Evolutionary conservation across 2,113 vertebrate genomes (phyloP), one percentile per base, ranked within the genome.

Genomic region (Datnioides undecimradiatus): DNA sequence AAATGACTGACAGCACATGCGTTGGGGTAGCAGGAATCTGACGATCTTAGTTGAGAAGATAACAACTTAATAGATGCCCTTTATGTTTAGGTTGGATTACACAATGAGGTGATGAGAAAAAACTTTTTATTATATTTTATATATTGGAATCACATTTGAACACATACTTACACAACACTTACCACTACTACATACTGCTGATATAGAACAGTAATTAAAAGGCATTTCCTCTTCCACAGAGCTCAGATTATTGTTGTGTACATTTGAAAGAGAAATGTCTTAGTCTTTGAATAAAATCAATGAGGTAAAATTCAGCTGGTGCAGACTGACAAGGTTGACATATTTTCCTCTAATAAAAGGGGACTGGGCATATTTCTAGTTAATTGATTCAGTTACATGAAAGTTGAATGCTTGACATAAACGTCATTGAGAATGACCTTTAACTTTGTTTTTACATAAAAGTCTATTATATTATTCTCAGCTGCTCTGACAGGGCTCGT

Each of bases 371-470:
- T 45, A 84, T 67, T 80, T 79, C 36, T 54, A 45, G 66, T 67
- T 64, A 78, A 88, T 19, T 52, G 41, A 85, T 68, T 84, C 21
- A 25, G n/a, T 71, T 27, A 38, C 29, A 80, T 79, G 43, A 87
- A 87, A 83, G 67, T 33, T 73, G 49, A 83, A 65, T 33, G 23
- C 51, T 14, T 73, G 67, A 83, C 74, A 76, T 34, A 70, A 68
- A 55, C 12, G 33, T 81, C 59, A 59, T 25, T 77, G 58, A 49
- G 55, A 71, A 27, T 59, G 48, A 74, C 70, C 73, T 86, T 85
- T 84, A 73, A 80, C 65, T 72, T 84, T 72, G 33, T 65, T 79
- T 79, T 86, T 79, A 71, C 48, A 87, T 80, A 78, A 88, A 43
- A 58, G 19, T 62, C 60, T 76, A 85, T 85, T 88, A 88, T 83